phyloP scores from a whole-genome alignment of 2,888 invertebrate species.

The Leptopterna dolabrata region DNA sequence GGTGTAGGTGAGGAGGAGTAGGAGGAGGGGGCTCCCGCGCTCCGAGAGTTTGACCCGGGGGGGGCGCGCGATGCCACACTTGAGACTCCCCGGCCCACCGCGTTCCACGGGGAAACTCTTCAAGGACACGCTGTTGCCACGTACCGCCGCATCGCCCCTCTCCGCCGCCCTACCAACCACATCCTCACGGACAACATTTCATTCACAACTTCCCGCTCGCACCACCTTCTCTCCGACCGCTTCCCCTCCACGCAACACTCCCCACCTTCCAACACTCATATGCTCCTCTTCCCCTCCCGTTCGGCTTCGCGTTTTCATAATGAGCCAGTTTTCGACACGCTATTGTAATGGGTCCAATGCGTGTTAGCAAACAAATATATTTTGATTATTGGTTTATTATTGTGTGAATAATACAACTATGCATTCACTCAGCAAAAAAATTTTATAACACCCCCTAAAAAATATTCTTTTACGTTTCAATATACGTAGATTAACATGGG shows the following conservation, averaged over 20 bases:
- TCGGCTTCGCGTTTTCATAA: background rate
- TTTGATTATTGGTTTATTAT: no score
- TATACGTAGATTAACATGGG: no score
- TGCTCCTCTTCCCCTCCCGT: background rate
- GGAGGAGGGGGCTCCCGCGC: background rate
- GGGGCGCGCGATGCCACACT: conserved; percentile 1
- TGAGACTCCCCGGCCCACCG: background rate
- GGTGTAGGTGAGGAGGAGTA: background rate
- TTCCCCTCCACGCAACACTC: no score
- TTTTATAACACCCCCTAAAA: no score
- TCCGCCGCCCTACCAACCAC: background rate
- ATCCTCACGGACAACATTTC: background rate
- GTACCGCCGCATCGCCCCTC: background rate
- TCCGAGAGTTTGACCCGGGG: background rate
- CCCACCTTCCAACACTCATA: no score
- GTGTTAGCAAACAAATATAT: no score
- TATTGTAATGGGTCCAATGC: no score
- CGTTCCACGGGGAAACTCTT: background rate
- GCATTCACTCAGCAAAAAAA: no score
- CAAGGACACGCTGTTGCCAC: background rate
- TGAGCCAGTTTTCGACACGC: no score
- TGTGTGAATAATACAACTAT: no score
- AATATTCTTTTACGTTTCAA: no score
- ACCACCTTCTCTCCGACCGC: background rate
- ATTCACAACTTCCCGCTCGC: background rate